Base-by-base conservation (phyloP, 2,797 vertebrate genomes). In the Sebastes cheni region DNA sequence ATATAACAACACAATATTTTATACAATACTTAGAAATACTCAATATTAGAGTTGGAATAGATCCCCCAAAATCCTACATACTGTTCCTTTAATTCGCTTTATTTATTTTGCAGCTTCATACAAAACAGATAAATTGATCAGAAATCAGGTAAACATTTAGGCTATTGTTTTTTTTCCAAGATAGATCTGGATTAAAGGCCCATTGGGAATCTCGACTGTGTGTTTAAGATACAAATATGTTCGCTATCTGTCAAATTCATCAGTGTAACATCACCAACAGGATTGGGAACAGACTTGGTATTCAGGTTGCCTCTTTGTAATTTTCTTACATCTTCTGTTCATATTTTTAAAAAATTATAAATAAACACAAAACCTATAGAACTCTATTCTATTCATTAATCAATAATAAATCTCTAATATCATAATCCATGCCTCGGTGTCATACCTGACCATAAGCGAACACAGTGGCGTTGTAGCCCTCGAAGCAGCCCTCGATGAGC, bases 401-500 rank as follows among this genome's bases (percentile, higher is more conserved):
- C 7, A n/a, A 10, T 18, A 6, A 29, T 18, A 59, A 36, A 55
- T 25, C 6, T 3, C 4, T 5, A 42, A 39, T 18, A 25, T 27
- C 5, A 27, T n/a, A 60, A 34, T 66, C 9, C 2, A 56, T 50
- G n/a, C 8, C 7, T 69, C 0, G 0, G 18, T 12, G 12, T 55
- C 61, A 4, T 85, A 99, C 98, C 97, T 99, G 98, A 52, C 98
- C 98, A 0, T 99, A 99, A 2, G 98, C 98, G 67, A 99, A 95
- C 74, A 99, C 98, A 0, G 98, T 99, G 87, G 98, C 98, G 10
- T 99, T 99, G 94, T 99, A 99, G 80, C 98, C 98, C 66, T 99
- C 97, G 0, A 99, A 97, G 95, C 98, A 99, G 90, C 98, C 98
- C 86, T 99, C 98, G 0, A 99, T 97, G 72, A 99, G 97, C 89